A percentile compares a stretch with the other conserved stretches of the same genome.
phyloP scores from a whole-genome alignment of 2,888 invertebrate species.

The Ophion slaviceki region DNA sequence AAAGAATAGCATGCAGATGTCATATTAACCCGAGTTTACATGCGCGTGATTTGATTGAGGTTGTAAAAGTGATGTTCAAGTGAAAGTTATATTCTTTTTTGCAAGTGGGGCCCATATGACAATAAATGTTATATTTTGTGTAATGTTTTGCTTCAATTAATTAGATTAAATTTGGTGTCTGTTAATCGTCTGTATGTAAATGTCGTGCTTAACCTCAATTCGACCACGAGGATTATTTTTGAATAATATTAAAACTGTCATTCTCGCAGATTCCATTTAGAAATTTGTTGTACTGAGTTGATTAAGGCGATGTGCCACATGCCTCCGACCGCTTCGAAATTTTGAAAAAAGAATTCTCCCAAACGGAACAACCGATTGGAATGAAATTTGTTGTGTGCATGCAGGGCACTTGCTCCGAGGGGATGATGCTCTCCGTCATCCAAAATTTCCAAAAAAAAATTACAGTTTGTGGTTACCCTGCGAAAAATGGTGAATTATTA shows the following conservation, averaged over 20 bases:
- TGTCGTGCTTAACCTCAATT: not conserved
- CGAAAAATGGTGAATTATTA: no score
- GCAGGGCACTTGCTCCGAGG: no score
- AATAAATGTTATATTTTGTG: not conserved
- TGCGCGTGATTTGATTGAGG: not conserved
- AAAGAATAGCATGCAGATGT: not conserved
- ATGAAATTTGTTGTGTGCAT: no score
- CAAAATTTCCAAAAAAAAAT: no score
- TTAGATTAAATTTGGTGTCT: not conserved
- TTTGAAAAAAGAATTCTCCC: no score
- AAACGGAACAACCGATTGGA: no score
- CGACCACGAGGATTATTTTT: not conserved
- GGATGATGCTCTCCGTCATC: no score
- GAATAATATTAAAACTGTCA: not conserved
- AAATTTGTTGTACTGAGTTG: slow-evolving; percentile 5
- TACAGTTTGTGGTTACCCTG: no score
- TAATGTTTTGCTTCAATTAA: not conserved
- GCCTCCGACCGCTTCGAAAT: no score
- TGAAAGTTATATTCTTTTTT: not conserved
- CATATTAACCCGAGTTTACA: not conserved
- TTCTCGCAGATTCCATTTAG: not conserved
- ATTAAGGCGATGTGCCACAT: no score
- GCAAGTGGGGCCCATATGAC: not conserved
- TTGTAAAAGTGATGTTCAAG: not conserved
- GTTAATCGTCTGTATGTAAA: slow-evolving; percentile 17